Evolutionary conservation across 2,888 invertebrate genomes (phyloP), one percentile per base, ranked within the genome.

Genomic region (Bombylius discolor): DNA sequence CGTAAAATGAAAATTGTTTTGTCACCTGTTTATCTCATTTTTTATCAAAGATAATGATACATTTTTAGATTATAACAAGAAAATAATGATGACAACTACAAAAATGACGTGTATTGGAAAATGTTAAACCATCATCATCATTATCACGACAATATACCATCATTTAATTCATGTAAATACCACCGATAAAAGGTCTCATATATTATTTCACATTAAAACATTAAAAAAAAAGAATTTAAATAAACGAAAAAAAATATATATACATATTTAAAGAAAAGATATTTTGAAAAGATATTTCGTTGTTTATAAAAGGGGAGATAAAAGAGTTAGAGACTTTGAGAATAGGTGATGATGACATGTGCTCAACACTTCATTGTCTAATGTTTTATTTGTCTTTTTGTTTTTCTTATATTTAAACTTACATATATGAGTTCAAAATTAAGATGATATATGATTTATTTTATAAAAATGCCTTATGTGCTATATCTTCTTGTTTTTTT

Each of bases 1-100:
- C 23, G 23, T 23, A 23, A 23, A 23, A 54, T 56, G 58, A 56
- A 59, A 59, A 59, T 56, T 59, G 56, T 59, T 59, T 59, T 59
- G 58, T 59, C 58, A 59, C 58, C 58, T 59, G 58, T 52, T 56
- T 56, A 55, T 46, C 54, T 59, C 58, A 59, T 59, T 59, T 59
- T 59, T 59, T 59, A 59, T 59, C 56, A 46, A 34, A 47, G 23
- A 23, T 23, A 23, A 23, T 23, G 23, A 23, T 23, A 23, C 23
- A 23, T 23, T 23, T 23, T 23, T 23, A 23, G 2, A 23, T 23
- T 23, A 23, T 23, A 23, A 23, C 23, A 23, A 1, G 23, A 23
- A 23, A 23, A 23, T 23, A 23, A 23, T 3, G 23, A 23, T 23
- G 23, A 23, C 23, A 23, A 23, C 23, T 23, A 23, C 23, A 23